A percentile compares a stretch with the other conserved stretches of the same genome.
Evolutionary conservation across 2,113 vertebrate species (phyloP).

Genomic region (Marcusenius ussheri): DNA sequence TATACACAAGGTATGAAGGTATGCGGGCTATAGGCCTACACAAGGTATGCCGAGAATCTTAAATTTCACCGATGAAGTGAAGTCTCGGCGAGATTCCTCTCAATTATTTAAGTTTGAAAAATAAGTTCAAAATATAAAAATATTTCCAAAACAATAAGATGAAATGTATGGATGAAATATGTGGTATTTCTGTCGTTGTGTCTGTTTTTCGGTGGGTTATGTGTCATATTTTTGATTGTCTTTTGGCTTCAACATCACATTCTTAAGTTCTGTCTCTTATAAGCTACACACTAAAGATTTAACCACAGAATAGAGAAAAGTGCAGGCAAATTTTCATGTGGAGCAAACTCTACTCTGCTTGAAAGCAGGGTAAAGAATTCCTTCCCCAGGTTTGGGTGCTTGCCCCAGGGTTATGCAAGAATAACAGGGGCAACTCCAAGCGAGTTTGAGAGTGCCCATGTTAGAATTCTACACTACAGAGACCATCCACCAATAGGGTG

Average conservation of each 20-base stretch:
- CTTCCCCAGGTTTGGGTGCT: not conserved
- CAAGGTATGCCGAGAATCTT: not conserved
- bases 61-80: not conserved
- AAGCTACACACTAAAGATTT: not conserved
- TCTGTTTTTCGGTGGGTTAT: not conserved
- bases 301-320: not conserved
- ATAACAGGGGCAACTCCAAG: not conserved
- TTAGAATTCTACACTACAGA: not conserved
- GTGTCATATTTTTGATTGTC: not conserved
- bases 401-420: not conserved
- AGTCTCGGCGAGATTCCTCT: not conserved
- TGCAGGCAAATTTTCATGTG: not conserved
- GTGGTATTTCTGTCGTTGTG: not conserved
- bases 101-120: not conserved
- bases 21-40: not conserved
- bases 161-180: not conserved
- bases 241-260: not conserved
- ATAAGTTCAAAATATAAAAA: not conserved
- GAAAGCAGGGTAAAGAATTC: not conserved
- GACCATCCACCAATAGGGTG: not conserved
- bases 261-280: not conserved
- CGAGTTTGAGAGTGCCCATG: not conserved
- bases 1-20: not conserved
- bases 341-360: not conserved
- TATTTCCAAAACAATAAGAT: not conserved